These are phyloP conservation scores for Nothoprocta pentlandii DNA, from an alignment of 2,113 vertebrate species.

Conservation along the genomic window DNA sequence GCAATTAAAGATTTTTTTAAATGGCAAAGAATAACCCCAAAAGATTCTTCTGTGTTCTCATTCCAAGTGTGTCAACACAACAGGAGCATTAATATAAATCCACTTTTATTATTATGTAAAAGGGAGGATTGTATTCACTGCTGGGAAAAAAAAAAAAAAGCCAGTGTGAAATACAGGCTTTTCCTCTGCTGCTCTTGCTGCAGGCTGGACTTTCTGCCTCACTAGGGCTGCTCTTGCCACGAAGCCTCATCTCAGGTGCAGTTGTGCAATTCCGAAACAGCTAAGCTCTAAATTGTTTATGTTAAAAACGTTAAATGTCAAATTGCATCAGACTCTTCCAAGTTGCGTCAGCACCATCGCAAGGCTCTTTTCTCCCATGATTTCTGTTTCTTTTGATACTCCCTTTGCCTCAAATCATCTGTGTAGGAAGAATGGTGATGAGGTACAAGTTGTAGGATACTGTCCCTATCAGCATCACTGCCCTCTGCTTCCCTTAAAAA, in stretches of 20 bases:
- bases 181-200: background rate
- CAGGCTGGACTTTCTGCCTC: background rate
- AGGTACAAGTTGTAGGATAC: background rate
- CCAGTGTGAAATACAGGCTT: slow-evolving; percentile 15
- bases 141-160: slow-evolving; percentile 11
- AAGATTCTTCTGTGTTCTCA: slow-evolving; percentile 66
- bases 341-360: background rate
- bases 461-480: background rate
- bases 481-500: background rate
- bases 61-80: slow-evolving; percentile 61
- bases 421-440: background rate
- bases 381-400: background rate
- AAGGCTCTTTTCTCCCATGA: background rate
- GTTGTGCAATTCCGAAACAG: background rate
- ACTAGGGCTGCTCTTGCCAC: background rate
- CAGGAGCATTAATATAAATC: slow-evolving; percentile 45
- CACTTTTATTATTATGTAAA: slow-evolving; percentile 61
- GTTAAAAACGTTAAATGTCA: background rate
- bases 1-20: background rate
- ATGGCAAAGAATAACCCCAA: slow-evolving; percentile 13
- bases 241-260: background rate
- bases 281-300: background rate
- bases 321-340: background rate
- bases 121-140: slow-evolving; percentile 50
- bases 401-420: background rate